Evolutionary conservation across 2,888 invertebrate genomes (phyloP), one percentile per base, ranked within the genome.

Genomic region (Rhamphomyia laevipes): DNA sequence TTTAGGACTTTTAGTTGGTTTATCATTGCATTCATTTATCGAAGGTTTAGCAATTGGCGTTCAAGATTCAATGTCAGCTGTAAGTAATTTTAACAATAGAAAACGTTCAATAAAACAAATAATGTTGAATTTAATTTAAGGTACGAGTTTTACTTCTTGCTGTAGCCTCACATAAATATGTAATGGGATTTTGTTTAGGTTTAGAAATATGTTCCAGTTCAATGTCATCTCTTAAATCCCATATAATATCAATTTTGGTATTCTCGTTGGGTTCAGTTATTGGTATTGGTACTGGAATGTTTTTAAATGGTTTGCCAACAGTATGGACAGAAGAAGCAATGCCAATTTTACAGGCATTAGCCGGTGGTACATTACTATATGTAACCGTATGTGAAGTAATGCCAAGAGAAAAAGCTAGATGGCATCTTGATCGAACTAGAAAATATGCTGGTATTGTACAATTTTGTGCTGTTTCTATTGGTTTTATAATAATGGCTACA

Each of bases 11-110:
- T 70, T 88, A 17, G 72, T 81, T 27, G 89, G 89, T 0, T 66
- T 90, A 46, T 82, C 85, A 0, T 75, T 87, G 52, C 90, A 90
- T 59, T 81, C 88, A 16, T 67, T 87, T 13, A 70, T 89, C 53
- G 89, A 90, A 64, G 90, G 90, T 2, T 64, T 89, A 46, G 87
- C 88, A 0, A 84, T 90, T 58, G 90, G 90, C 1, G 70, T 90
- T 35, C 86, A 88, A 64, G 74, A 74, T 48, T 73, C 75, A 13
- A 62, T 79, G 13, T 67, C 77, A 3, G 78, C 80, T 73, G 86
- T 85, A 63, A 54, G 55, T 23, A 41, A 30, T 16, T 18, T 10
- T 5, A 16, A 37, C 6, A 37, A 15, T 37, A 37, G 7, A 6
- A 9, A 2, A 15, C 16, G 5, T 15, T 37, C 10, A 37, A 13